Base-by-base conservation (phyloP, 2,797 vertebrate genomes). In the Meriones psammophilus region DNA sequence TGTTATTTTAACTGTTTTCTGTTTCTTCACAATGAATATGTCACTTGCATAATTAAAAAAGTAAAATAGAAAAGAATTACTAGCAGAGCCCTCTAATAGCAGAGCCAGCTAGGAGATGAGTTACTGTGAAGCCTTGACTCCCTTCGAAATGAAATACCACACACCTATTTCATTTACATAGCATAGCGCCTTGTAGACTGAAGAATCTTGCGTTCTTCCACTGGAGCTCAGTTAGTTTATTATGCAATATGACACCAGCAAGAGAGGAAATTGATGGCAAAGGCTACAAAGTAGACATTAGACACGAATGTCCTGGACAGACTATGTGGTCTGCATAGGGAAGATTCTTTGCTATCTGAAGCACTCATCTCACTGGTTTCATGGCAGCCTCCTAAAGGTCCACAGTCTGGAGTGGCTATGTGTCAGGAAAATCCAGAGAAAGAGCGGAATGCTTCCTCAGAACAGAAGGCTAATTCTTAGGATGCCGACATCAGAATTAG, bases 21-120 rank as follows among this genome's bases (percentile, higher is more conserved):
- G 26, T 54, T 92, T 91, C 94, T 94, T 86, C 69, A 89, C 24
- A 91, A 66, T 79, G 62, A 90, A 92, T 79, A 91, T 79, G 78
- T 12, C 77, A 24, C 9, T 80, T 88, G 0, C 50, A 56, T 68
- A 85, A 87, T 50, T 87, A 87, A 95, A 92, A 69, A 8, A 46
- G 4, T 58, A 78, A 85, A 74, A 62, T 12, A 60, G 73, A 62
- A 69, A 14, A 77, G 42, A 85, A 88, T 86, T 94, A 15, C 24
- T 88, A 50, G 17, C 50, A 73, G 18, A 92, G 5, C 0, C 5
- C 26, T 22, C 68, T 94, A 42, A 88, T 8, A 60, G 42, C 5
- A 92, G 24, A 96, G 36, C 14, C n/a, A 92, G 54, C 22, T 54
- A 62, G 20, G 78, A 58, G n/a, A 50, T 33, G 54, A 74, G 14